Conservation (phyloP, 2,888 invertebrate species). For the Dynastes tityus region DNA sequence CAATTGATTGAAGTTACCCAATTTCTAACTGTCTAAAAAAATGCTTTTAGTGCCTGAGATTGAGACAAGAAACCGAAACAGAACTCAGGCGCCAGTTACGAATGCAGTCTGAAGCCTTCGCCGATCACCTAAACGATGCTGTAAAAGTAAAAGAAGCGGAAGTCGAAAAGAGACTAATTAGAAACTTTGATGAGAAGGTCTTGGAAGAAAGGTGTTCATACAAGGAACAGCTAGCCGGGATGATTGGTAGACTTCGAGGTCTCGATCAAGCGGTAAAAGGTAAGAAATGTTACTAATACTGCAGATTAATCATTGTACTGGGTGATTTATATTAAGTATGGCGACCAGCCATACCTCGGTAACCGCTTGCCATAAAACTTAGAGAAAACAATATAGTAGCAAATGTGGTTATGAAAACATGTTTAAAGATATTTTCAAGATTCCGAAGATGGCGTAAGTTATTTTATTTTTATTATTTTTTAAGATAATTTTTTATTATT, state of each 20-base stretch:
- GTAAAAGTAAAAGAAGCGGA: constrained; percentile 73
- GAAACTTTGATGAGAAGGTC: constrained; percentile 79
- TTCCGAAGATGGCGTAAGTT: no score
- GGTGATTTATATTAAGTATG: no score
- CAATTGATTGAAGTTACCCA: no score
- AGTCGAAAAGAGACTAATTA: constrained; percentile 72
- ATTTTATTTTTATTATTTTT: no score
- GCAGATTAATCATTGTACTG: no score
- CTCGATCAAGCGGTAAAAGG: constrained; percentile 85
- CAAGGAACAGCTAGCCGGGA: constrained; percentile 81
- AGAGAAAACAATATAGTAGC: no score
- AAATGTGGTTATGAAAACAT: no score
- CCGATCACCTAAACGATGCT: constrained; percentile 84
- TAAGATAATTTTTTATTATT: no score
- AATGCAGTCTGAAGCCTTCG: constrained; percentile 89
- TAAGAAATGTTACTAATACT: constrained; percentile 65
- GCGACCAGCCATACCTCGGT: no score
- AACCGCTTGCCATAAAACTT: no score
- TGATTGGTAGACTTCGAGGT: constrained; percentile 83
- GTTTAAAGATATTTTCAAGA: no score
- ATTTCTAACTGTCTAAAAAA: neutral
- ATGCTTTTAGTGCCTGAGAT: constrained; percentile 74
- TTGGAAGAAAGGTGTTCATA: constrained; percentile 79
- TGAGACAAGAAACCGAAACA: constrained; percentile 79
- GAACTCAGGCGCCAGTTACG: constrained; percentile 85